Conservation (phyloP, 2,888 invertebrate species). For the Macropis europaea region DNA sequence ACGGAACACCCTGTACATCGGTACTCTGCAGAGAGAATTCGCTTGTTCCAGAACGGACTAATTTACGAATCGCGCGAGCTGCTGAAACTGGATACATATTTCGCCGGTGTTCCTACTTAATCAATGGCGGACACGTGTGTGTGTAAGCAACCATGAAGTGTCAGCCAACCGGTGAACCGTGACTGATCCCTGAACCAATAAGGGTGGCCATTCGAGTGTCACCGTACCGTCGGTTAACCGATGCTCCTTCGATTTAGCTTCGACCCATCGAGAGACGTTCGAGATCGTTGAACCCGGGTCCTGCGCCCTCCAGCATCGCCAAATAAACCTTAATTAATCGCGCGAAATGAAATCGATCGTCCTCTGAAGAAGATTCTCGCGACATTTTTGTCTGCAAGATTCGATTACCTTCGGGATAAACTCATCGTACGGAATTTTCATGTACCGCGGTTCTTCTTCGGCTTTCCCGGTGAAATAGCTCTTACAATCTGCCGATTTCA, state of each 20-base stretch:
- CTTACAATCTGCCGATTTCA: slow-evolving; percentile 1
- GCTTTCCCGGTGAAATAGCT: background rate
- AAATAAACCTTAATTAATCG: slow-evolving; percentile 31
- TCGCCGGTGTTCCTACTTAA: slow-evolving; percentile 1
- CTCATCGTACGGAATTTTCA: slow-evolving; percentile 1
- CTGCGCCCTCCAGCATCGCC: slow-evolving; percentile 1
- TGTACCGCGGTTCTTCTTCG: background rate
- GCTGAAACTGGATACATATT: too few species aligned
- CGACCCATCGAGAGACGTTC: slow-evolving; percentile 25
- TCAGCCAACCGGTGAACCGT: slow-evolving; percentile 29
- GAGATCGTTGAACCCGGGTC: slow-evolving; percentile 34
- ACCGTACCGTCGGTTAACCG: slow-evolving; percentile 39
- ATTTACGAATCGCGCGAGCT: too few species aligned
- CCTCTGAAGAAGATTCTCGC: too few species aligned
- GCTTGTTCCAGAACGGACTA: too few species aligned
- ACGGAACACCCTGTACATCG: too few species aligned
- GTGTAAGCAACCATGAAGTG: slow-evolving; percentile 31
- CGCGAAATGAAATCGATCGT: background rate
- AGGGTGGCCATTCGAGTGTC: slow-evolving; percentile 45
- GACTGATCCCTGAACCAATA: slow-evolving; percentile 46
- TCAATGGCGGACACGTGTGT: background rate
- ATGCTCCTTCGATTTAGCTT: slow-evolving; percentile 42
- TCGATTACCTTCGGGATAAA: slow-evolving; percentile 14
- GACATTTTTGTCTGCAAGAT: background rate
- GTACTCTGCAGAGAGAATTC: too few species aligned